Evolutionary conservation across 1,140 invertebrate species (phyloP).

Genomic region (Pogonognathellus flavescens): DNA sequence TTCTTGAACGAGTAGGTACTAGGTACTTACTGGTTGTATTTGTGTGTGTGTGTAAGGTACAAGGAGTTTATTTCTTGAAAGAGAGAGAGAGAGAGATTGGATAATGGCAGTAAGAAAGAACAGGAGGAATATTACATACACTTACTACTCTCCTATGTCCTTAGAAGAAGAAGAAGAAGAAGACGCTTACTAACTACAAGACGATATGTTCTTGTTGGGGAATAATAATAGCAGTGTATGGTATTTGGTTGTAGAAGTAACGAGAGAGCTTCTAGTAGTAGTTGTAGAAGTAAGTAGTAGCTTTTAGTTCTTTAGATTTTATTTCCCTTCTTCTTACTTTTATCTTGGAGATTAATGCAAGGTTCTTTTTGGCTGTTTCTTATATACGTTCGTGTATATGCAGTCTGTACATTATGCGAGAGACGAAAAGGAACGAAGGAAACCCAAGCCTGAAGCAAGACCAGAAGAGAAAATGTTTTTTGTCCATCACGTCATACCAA

Average conservation of each 20-base stretch:
- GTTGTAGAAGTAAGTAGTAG: not conserved
- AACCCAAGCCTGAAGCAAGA: conserved; percentile 37
- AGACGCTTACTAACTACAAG: too few species aligned
- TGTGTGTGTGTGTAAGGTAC: too few species aligned
- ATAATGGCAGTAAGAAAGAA: too few species aligned
- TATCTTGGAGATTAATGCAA: not conserved
- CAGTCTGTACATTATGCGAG: not conserved
- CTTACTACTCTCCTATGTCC: too few species aligned
- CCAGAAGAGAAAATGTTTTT: conserved; percentile 43
- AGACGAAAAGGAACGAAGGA: conserved; percentile 14
- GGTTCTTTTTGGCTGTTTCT: not conserved
- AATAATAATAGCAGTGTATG: not conserved
- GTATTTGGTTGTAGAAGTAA: not conserved
- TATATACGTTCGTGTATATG: not conserved
- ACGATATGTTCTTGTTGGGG: too few species aligned
- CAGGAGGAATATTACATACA: too few species aligned
- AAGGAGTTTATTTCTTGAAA: too few species aligned
- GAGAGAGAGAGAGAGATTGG: too few species aligned
- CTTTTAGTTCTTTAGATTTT: conserved; percentile 20
- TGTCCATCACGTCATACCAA: conserved; percentile 15
- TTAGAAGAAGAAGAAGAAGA: too few species aligned
- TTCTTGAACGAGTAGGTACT: too few species aligned
- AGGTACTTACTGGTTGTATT: too few species aligned
- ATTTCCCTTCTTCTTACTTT: conserved; percentile 24
- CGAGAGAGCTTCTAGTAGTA: not conserved